Evolutionary conservation across 2,113 vertebrate species (phyloP).

Genomic region (Arizona elegans): DNA sequence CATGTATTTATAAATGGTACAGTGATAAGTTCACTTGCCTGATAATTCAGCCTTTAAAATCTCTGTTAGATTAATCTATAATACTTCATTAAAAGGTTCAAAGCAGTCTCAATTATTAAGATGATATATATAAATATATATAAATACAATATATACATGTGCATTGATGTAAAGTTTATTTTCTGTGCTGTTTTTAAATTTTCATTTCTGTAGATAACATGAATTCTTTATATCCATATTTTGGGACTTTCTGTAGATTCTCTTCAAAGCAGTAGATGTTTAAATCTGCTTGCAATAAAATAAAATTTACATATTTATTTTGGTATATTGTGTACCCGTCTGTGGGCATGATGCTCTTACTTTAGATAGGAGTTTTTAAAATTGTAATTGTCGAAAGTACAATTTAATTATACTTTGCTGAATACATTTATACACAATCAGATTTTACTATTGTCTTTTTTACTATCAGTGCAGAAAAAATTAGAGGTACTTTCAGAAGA

Average conservation of each 20-base stretch:
- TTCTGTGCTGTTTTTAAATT: conserved; percentile 79
- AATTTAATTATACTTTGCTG: neutral
- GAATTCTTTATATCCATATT: conserved; percentile 65
- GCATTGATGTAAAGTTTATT: conserved; percentile 78
- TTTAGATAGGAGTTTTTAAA: conserved; percentile 13
- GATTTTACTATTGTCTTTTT: neutral
- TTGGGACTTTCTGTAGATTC: conserved; percentile 73
- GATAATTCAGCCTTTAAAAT: conserved; percentile 66
- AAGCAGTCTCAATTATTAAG: conserved; percentile 52
- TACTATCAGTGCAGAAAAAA: neutral
- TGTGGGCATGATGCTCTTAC: conserved; percentile 17
- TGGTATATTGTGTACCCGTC: conserved; percentile 33
- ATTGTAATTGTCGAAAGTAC: neutral
- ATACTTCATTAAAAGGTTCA: conserved; percentile 63
- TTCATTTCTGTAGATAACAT: conserved; percentile 74
- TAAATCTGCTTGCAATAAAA: conserved; percentile 84
- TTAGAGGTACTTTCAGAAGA: neutral
- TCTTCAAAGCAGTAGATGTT: conserved; percentile 64
- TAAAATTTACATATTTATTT: conserved; percentile 56
- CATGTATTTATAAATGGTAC: conserved; percentile 64
- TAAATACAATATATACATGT: conserved; percentile 60
- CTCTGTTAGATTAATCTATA: conserved; percentile 54
- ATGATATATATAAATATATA: neutral
- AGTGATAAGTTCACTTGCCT: conserved; percentile 61
- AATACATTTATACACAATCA: neutral